These are phyloP conservation scores for Eubasilissa regina DNA, from an alignment of 1,140 invertebrate species.

Conservation along the genomic window DNA sequence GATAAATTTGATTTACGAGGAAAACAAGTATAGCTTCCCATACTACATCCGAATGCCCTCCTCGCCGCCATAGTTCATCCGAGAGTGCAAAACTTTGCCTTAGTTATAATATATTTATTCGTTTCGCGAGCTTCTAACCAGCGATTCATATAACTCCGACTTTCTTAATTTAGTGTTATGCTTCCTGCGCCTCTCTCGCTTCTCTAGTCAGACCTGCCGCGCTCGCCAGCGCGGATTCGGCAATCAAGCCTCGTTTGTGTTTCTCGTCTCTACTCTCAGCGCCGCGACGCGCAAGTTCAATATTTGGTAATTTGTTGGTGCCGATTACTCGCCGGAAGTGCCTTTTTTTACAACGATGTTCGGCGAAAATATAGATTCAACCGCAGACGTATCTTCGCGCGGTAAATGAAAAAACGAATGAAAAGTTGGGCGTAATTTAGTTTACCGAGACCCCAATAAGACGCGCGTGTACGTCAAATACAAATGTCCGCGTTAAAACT, in stretches of 20 bases:
- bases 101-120: slow-evolving; percentile 44
- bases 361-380: slow-evolving; percentile 9
- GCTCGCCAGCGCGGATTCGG: slow-evolving; percentile 7
- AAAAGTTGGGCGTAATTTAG: slow-evolving; percentile 41
- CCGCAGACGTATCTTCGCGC: slow-evolving; percentile 13
- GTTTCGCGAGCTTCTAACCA: slow-evolving; percentile 36
- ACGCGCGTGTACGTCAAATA: slow-evolving; percentile 40
- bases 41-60: slow-evolving; percentile 31
- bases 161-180: slow-evolving; percentile 42
- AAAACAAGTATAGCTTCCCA: slow-evolving; percentile 52
- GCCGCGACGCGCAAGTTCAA: slow-evolving; percentile 4
- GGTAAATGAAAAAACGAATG: slow-evolving; percentile 13
- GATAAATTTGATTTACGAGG: slow-evolving; percentile 60
- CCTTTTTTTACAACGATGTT: slow-evolving; percentile 9
- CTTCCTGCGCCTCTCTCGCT: slow-evolving; percentile 19
- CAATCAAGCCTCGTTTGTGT: slow-evolving; percentile 37
- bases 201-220: not conserved
- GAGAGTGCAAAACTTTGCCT: slow-evolving; percentile 38
- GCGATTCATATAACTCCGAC: slow-evolving; percentile 35
- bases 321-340: slow-evolving; percentile 9
- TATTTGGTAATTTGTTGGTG: slow-evolving; percentile 24
- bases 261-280: not conserved
- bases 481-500: slow-evolving; percentile 42
- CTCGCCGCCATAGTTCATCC: slow-evolving; percentile 42
- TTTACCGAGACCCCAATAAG: slow-evolving; percentile 27